Conservation (phyloP, 2,888 invertebrate species). For the Drosophila infuscata region DNA sequence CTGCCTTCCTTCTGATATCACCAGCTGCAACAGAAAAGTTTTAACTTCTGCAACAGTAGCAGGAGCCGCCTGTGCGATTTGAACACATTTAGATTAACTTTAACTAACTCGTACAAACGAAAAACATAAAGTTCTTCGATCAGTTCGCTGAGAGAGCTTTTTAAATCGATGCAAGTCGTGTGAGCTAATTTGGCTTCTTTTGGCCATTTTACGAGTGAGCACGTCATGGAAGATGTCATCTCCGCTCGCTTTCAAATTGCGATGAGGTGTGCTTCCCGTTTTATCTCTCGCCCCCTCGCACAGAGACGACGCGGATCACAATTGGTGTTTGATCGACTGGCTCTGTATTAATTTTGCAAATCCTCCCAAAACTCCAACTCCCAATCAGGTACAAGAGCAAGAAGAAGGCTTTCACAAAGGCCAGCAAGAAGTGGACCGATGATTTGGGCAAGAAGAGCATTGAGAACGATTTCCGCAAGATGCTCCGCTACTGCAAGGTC, state of each 20-base stretch:
- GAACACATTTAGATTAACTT: neutral
- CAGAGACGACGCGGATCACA: conserved; percentile 54
- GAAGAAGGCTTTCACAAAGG: conserved; percentile 99
- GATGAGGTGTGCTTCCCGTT: conserved; percentile 89
- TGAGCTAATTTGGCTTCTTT: conserved; percentile 76
- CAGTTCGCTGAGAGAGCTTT: conserved; percentile 88
- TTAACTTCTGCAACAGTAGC: neutral
- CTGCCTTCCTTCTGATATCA: conserved; percentile 85
- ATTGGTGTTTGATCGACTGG: conserved; percentile 40
- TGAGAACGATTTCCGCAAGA: conserved; percentile 98
- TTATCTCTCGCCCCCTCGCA: conserved; percentile 79
- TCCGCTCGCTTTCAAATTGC: conserved; percentile 87
- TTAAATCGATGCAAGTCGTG: conserved; percentile 82
- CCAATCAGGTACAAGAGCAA: conserved; percentile 97
- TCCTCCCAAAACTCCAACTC: conserved; percentile 42
- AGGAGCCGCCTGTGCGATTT: conserved; percentile 16
- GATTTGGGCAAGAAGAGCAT: conserved; percentile 98
- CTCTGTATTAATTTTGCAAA: conserved; percentile 46
- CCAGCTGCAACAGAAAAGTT: conserved; percentile 33
- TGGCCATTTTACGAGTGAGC: conserved; percentile 75
- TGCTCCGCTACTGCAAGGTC: conserved; percentile 99
- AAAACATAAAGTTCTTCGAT: conserved; percentile 88
- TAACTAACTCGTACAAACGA: conserved; percentile 59
- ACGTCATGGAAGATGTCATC: conserved; percentile 85
- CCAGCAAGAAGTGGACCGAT: conserved; percentile 99